These are phyloP conservation scores for Dissostichus mawsoni DNA, from an alignment of 2,113 vertebrate genomes.

Conservation along the genomic window DNA sequence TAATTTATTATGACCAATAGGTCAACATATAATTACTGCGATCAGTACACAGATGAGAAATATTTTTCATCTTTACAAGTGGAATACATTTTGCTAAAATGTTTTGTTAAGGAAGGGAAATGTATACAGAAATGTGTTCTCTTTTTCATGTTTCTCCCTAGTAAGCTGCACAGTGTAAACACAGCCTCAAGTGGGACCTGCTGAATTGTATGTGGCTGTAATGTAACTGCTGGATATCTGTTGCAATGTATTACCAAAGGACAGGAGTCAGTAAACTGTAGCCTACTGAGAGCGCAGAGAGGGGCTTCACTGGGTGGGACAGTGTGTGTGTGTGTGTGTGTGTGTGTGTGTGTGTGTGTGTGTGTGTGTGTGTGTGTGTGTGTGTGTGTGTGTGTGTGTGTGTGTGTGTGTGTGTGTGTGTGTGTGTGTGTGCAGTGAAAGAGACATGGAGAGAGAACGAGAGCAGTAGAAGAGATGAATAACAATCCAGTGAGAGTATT, in stretches of 20 bases:
- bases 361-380: neutral
- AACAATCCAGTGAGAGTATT: neutral
- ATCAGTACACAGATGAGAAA: neutral
- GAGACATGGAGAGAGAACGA: conserved; percentile 12
- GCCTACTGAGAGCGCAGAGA: conserved; percentile 12
- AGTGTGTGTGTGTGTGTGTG: neutral
- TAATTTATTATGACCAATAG: neutral
- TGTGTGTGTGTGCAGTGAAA: neutral
- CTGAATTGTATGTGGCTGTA: conserved; percentile 7
- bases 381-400: neutral
- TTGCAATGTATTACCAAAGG: conserved; percentile 13
- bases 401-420: neutral
- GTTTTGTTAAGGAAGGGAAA: conserved; percentile 13
- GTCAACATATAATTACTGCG: neutral
- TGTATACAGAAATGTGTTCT: conserved; percentile 7
- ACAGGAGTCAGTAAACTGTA: conserved; percentile 18
- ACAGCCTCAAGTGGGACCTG: neutral
- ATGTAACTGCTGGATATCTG: conserved; percentile 26
- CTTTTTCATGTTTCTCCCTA: conserved; percentile 16
- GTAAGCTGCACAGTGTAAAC: conserved; percentile 21
- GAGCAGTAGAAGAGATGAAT: neutral
- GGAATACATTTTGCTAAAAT: conserved; percentile 8
- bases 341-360: conserved; percentile 1
- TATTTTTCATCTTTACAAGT: conserved; percentile 19
- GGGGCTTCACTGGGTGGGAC: conserved; percentile 15